A percentile compares a stretch with the other conserved stretches of the same genome.
phyloP scores from a whole-genome alignment of 2,113 vertebrate species.

The Callopanchax toddi region DNA sequence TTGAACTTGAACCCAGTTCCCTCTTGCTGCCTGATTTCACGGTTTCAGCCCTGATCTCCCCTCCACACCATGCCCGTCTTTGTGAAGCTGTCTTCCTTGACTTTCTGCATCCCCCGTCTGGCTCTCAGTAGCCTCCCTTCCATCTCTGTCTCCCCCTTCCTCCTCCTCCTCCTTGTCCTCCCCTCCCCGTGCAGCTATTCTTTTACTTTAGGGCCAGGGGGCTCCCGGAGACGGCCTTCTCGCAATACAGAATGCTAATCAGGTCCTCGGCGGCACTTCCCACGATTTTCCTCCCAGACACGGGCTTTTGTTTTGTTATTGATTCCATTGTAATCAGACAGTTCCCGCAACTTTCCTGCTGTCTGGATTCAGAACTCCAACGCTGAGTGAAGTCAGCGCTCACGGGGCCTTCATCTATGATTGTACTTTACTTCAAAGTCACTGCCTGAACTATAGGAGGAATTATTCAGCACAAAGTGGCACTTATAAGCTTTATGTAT shows the following conservation, averaged over 20 bases:
- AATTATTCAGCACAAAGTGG: too few species aligned
- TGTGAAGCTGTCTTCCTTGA: conserved; percentile 78
- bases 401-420: conserved; percentile 42
- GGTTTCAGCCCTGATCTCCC: conserved; percentile 37
- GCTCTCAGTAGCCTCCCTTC: conserved; percentile 60
- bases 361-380: conserved; percentile 66
- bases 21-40: conserved; percentile 59
- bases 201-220: conserved; percentile 58
- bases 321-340: conserved; percentile 70
- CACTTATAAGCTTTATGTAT: not conserved
- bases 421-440: conserved; percentile 17
- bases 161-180: too few species aligned
- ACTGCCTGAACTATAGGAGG: not conserved
- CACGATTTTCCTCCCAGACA: conserved; percentile 77
- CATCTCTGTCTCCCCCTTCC: conserved; percentile 41
- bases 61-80: conserved; percentile 57
- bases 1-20: conserved; percentile 77
- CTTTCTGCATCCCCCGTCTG: conserved; percentile 74
- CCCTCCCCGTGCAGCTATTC: conserved; percentile 60
- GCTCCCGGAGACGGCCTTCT: conserved; percentile 67
- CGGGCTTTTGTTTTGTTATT: conserved; percentile 77
- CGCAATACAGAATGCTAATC: conserved; percentile 77
- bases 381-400: conserved; percentile 47
- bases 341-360: conserved; percentile 66
- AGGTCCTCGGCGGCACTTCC: conserved; percentile 70